Conservation (phyloP, 37 sponge, comb jelly and placozoan species). For the Aphrocallistes beatrix region DNA sequence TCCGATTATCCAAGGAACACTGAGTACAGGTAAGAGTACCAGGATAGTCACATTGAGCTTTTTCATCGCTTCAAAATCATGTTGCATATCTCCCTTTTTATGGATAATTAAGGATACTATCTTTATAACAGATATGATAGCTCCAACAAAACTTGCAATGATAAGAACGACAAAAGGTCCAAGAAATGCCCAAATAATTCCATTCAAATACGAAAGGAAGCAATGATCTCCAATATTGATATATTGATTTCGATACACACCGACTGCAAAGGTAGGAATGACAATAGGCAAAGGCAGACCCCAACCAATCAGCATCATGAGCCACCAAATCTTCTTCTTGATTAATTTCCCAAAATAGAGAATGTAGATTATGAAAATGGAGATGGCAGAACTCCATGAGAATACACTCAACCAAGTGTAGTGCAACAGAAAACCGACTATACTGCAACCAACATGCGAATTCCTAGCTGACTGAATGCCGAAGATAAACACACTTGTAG, state of each 20-base stretch:
- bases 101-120: background rate
- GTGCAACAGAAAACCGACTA: background rate
- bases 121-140: background rate
- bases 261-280: background rate
- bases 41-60: background rate
- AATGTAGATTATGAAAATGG: background rate
- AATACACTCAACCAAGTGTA: conserved; percentile 6
- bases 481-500: background rate
- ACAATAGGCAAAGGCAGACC: background rate
- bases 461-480: background rate
- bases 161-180: background rate
- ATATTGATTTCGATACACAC: background rate
- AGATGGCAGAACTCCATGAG: background rate
- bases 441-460: background rate
- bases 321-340: background rate
- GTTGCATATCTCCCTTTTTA: background rate
- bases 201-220: background rate
- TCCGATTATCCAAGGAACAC: background rate
- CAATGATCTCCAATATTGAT: background rate
- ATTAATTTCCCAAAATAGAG: background rate
- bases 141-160: background rate
- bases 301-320: background rate
- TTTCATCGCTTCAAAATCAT: background rate
- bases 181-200: background rate
- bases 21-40: background rate